These are phyloP conservation scores for Morpho achilles DNA, from an alignment of 2,888 invertebrate genomes.

Conservation along the genomic window DNA sequence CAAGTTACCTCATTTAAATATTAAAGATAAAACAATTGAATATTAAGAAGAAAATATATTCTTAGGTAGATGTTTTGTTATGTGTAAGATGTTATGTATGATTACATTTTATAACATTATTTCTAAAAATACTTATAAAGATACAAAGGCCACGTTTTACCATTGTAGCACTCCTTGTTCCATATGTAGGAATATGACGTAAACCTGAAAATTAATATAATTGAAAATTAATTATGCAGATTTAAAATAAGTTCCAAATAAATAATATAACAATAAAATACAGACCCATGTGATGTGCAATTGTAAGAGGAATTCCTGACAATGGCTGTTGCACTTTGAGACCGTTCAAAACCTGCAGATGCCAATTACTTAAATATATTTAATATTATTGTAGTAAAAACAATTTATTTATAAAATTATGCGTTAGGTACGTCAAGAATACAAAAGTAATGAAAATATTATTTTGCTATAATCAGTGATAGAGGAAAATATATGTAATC, in stretches of 20 bases:
- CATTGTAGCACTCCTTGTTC: conserved; percentile 36
- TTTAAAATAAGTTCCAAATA: too few relatives aligned
- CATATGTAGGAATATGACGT: conserved; percentile 44
- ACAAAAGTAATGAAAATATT: too few relatives aligned
- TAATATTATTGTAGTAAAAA: not conserved
- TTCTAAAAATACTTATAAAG: not conserved
- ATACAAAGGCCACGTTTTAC: conserved; percentile 35
- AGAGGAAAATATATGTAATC: too few relatives aligned
- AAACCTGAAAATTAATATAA: conserved; percentile 41
- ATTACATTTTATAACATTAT: too few relatives aligned
- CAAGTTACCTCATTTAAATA: too few relatives aligned
- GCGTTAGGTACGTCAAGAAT: too few relatives aligned
- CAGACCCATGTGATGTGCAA: conserved; percentile 70
- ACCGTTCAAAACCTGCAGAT: conserved; percentile 57
- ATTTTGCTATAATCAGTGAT: too few relatives aligned
- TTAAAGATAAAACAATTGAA: too few relatives aligned
- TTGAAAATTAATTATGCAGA: not conserved
- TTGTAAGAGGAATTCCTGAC: conserved; percentile 61
- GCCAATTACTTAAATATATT: not conserved
- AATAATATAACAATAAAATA: not conserved
- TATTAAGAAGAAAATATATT: too few relatives aligned
- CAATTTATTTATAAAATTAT: too few relatives aligned
- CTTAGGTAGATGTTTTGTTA: too few relatives aligned
- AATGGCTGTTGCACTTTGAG: conserved; percentile 64
- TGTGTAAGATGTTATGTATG: too few relatives aligned